A percentile compares a stretch with the other conserved stretches of the same genome.
phyloP scores from a whole-genome alignment of 2,888 invertebrate genomes.

The Torymus auratus region DNA sequence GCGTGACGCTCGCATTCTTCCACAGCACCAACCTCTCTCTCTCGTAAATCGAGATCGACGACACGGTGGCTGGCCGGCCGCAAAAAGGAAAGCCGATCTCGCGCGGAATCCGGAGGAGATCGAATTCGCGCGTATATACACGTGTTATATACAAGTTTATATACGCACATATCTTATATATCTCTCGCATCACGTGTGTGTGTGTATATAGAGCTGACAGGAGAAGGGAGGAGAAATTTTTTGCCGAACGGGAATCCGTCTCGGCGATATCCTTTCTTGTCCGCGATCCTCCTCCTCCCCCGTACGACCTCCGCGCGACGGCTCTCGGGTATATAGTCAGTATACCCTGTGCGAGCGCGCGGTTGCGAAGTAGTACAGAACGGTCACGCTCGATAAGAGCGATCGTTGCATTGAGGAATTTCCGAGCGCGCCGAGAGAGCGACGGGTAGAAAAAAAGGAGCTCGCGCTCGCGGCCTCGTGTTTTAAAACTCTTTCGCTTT shows the following conservation, averaged over 20 bases:
- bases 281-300: neutral
- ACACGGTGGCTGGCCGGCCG: neutral
- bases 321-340: no score
- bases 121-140: constrained; percentile 26
- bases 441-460: neutral
- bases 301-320: neutral
- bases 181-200: no score
- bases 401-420: constrained; percentile 46
- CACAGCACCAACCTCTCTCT: neutral
- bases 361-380: constrained; percentile 52
- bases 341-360: no score
- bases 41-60: constrained; percentile 42
- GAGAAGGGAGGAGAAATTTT: no score
- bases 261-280: no score
- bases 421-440: neutral
- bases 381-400: constrained; percentile 56
- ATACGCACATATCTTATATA: neutral
- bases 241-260: no score
- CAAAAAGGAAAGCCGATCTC: constrained; percentile 46
- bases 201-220: no score
- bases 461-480: no score
- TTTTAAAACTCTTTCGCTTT: no score
- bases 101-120: constrained; percentile 13
- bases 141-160: constrained; percentile 6
- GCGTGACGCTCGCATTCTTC: neutral